These are phyloP conservation scores for Lytechinus pictus DNA, from an alignment of 35 echinoderm and acorn worm genomes.

Conservation along the genomic window DNA sequence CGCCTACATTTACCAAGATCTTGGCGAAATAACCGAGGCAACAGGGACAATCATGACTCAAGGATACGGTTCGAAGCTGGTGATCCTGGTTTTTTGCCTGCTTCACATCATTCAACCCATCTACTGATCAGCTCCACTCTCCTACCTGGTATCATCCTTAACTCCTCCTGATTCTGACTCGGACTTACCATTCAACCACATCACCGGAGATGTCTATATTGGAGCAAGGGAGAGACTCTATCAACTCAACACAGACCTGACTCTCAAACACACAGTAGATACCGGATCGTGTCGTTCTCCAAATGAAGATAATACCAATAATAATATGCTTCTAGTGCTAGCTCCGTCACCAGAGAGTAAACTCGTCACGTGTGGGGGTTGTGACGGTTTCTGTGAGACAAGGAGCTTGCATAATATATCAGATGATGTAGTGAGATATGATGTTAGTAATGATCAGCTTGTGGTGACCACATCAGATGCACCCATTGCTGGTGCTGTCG, in stretches of 20 bases:
- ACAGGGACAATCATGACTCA: neutral
- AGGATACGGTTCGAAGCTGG: neutral
- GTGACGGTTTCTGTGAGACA: conserved; percentile 57
- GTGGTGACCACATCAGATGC: conserved; percentile 23
- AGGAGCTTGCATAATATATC: conserved; percentile 49
- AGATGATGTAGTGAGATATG: neutral
- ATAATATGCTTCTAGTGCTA: conserved; percentile 58
- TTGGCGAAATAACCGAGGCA: too few relatives aligned
- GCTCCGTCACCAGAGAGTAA: conserved; percentile 30
- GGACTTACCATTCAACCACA: conserved; percentile 49
- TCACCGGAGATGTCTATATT: conserved; percentile 58
- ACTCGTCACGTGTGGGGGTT: conserved; percentile 60
- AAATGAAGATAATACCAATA: conserved; percentile 16
- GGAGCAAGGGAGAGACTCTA: conserved; percentile 57
- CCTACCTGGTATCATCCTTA: conserved; percentile 39
- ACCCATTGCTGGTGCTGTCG: neutral
- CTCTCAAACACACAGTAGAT: neutral
- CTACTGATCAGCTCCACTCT: conserved; percentile 24
- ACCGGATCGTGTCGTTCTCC: neutral
- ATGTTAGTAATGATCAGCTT: neutral
- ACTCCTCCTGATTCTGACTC: conserved; percentile 40
- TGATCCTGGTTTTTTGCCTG: neutral
- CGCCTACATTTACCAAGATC: too few relatives aligned
- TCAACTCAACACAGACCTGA: conserved; percentile 50
- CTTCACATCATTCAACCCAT: neutral